These are phyloP conservation scores for Steinernema khuongi DNA, from an alignment of 1,140 invertebrate species.

Conservation along the genomic window DNA sequence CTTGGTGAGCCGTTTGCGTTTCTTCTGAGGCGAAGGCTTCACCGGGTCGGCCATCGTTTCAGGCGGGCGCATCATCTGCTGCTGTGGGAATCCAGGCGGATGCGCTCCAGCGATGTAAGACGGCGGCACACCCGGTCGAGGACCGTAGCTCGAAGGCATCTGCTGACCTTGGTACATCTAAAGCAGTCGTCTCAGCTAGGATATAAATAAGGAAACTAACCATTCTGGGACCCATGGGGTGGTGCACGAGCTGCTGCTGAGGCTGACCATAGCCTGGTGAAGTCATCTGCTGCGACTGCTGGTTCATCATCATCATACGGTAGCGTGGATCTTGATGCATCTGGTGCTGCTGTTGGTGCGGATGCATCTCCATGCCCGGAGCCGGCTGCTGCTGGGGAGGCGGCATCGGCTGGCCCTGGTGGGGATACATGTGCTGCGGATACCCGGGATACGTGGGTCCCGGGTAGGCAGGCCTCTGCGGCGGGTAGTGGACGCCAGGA, in stretches of 20 bases:
- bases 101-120: background rate
- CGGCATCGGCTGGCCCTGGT: background rate
- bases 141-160: conserved; percentile 18
- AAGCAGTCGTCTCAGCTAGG: background rate
- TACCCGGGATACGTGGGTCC: conserved; percentile 4
- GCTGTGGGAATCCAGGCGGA: conserved; percentile 5
- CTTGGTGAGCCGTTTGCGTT: conserved; percentile 28
- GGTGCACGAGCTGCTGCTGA: conserved; percentile 17
- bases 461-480: background rate
- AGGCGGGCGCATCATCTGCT: conserved; percentile 4
- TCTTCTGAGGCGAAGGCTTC: conserved; percentile 29
- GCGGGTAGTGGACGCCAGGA: background rate
- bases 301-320: conserved; percentile 18
- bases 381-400: background rate
- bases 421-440: conserved; percentile 17
- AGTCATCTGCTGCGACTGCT: conserved; percentile 10
- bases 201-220: background rate
- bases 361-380: conserved; percentile 15
- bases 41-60: background rate
- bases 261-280: background rate
- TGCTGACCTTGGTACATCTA: conserved; percentile 18
- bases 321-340: conserved; percentile 17
- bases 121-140: background rate
- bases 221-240: background rate
- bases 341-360: conserved; percentile 17